A percentile compares a stretch with the other conserved stretches of the same genome.
phyloP scores from a whole-genome alignment of 2,888 invertebrate genomes.

The Mystacides longicornis region DNA sequence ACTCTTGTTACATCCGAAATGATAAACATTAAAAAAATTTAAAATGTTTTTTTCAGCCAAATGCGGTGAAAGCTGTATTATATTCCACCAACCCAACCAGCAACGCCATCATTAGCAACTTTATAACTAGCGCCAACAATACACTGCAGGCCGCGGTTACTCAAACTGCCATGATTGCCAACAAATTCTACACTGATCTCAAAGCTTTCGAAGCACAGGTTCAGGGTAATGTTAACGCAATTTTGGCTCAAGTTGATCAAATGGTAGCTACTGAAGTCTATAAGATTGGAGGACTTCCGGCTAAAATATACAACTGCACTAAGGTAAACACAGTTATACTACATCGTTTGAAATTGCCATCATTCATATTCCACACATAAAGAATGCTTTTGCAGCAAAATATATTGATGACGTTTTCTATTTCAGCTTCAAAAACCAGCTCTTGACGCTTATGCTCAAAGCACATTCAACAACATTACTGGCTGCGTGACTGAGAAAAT shows the following conservation, averaged over 20 bases:
- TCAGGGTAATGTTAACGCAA: not conserved
- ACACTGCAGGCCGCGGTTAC: not conserved
- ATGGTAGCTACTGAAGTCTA: not conserved
- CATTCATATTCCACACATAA: no score
- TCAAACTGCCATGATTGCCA: not conserved
- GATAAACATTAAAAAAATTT: no score
- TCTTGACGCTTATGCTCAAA: not conserved
- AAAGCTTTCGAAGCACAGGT: not conserved
- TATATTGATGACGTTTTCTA: not conserved
- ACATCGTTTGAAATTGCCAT: no score
- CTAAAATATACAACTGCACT: not conserved
- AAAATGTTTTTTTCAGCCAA: not conserved
- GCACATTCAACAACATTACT: not conserved
- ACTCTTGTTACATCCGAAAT: no score
- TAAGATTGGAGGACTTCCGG: not conserved
- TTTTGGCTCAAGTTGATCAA: not conserved
- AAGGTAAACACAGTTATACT: not conserved
- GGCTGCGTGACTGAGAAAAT: not conserved
- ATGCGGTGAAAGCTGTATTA: no score
- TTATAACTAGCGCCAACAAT: not conserved
- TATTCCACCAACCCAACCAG: not conserved
- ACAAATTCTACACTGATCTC: not conserved
- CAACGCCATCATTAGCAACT: not conserved
- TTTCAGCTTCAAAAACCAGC: not conserved
- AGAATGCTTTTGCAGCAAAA: not conserved